These are phyloP conservation scores for Eulithis prunata DNA, from an alignment of 2,888 invertebrate species.

Conservation along the genomic window DNA sequence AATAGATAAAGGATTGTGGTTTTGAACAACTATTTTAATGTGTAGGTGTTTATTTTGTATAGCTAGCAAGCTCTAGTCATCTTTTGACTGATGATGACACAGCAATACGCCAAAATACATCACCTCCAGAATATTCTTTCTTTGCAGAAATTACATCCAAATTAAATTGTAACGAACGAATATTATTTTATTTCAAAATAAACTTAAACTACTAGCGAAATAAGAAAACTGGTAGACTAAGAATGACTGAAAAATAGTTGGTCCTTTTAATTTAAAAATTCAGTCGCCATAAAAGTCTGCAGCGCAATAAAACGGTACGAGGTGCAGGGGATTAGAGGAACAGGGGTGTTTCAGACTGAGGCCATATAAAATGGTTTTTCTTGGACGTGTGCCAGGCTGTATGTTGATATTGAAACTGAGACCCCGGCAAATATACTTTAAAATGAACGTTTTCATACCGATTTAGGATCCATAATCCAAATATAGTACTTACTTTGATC, in stretches of 20 bases:
- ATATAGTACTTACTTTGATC: too few relatives aligned
- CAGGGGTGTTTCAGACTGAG: constrained; percentile 43
- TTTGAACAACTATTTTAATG: too few relatives aligned
- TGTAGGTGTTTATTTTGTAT: too few relatives aligned
- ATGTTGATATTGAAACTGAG: constrained; percentile 28
- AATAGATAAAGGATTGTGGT: too few relatives aligned
- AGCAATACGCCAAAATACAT: neutral
- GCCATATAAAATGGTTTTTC: constrained; percentile 44
- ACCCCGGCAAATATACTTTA: neutral
- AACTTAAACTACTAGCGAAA: too few relatives aligned
- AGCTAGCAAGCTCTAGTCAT: neutral
- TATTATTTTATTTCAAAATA: too few relatives aligned
- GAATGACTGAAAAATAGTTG: constrained; percentile 20
- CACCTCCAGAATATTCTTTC: too few relatives aligned
- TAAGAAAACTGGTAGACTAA: neutral
- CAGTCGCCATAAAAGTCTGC: constrained; percentile 49
- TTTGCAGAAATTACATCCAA: too few relatives aligned
- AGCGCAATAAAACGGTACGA: constrained; percentile 44
- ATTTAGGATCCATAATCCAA: neutral
- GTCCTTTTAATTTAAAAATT: constrained; percentile 44
- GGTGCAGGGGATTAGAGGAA: constrained; percentile 39
- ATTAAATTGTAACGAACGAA: too few relatives aligned
- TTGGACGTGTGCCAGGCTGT: constrained; percentile 50
- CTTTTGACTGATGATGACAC: neutral
- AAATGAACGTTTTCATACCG: neutral